phyloP scores from a whole-genome alignment of 1,140 invertebrate genomes.

The Neotoxoptera formosana region DNA sequence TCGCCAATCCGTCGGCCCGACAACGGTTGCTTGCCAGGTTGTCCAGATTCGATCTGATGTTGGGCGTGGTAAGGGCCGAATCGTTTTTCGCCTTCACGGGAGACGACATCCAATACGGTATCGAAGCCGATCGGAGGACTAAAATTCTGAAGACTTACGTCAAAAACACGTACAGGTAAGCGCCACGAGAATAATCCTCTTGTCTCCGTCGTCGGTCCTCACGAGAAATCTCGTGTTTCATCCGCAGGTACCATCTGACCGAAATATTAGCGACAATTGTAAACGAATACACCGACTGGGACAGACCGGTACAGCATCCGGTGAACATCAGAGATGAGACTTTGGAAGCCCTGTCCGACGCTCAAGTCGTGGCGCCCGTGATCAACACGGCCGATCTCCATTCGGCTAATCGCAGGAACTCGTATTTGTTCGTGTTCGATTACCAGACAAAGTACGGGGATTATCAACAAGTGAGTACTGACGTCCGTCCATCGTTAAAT shows the following conservation, averaged over 20 bases:
- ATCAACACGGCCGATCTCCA: constrained; percentile 92
- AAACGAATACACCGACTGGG: constrained; percentile 98
- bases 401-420: constrained; percentile 81
- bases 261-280: constrained; percentile 88
- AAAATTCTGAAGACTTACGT: constrained; percentile 92
- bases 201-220: too few species aligned
- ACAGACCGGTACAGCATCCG: constrained; percentile 89
- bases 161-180: constrained; percentile 88
- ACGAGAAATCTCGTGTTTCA: neutral
- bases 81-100: constrained; percentile 89
- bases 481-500: neutral
- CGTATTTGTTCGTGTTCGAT: constrained; percentile 92
- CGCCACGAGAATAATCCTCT: neutral
- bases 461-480: constrained; percentile 79
- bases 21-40: constrained; percentile 76
- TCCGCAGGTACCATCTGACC: constrained; percentile 70
- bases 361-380: constrained; percentile 89
- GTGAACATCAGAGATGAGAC: constrained; percentile 84
- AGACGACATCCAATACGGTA: constrained; percentile 89
- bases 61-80: constrained; percentile 87
- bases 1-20: neutral
- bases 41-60: constrained; percentile 89
- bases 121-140: constrained; percentile 85
- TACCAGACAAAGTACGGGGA: constrained; percentile 92
- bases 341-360: constrained; percentile 91